Base-by-base conservation (phyloP, 2,113 vertebrate species). In the Meriones unguiculatus region DNA sequence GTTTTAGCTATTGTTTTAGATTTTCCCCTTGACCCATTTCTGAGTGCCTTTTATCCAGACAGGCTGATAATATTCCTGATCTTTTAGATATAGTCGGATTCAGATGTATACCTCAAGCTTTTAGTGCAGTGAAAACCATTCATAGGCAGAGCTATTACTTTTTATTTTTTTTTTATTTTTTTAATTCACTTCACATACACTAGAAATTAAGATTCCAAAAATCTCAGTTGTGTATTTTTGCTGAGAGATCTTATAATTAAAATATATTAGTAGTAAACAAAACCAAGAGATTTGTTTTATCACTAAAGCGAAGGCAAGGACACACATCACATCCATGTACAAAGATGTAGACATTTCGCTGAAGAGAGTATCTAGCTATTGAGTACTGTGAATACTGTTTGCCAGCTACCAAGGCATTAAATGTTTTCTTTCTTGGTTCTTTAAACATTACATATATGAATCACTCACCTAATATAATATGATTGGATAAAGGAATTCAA, bases 1-100 rank as follows among this genome's bases (percentile, higher is more conserved):
- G 1, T 10, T 92, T 81, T 88, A 38, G 25, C 18, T 22, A 11
- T 24, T 64, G 10, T 54, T 67, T 91, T 75, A 73, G 73, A 35
- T 84, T 78, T 75, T 17, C 18, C 62, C 67, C 5, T 50, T 20
- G 18, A 28, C 20, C 24, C 24, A 7, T 69, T 91, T 89, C 28
- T 59, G 82, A 93, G 81, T 69, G 54, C 52, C 46, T 35, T 94
- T 95, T 93, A 69, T n/a, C 30, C 10, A 11, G 18, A 91, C 91
- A 77, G 78, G 88, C 25, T 70, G 18, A 46, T 1, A 50, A 57
- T 50, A 9, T 54, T 90, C 12, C 76, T 80, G 64, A 57, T 88
- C 18, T 90, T 46, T 46, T 1, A 90, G n/a, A 85, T 11, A 9
- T 24, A 67, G n/a, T 20, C 75, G 50, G 15, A 93, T 82, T 87